Conservation (phyloP, 2,113 vertebrate genomes). For the Zosterops hypoxanthus region DNA sequence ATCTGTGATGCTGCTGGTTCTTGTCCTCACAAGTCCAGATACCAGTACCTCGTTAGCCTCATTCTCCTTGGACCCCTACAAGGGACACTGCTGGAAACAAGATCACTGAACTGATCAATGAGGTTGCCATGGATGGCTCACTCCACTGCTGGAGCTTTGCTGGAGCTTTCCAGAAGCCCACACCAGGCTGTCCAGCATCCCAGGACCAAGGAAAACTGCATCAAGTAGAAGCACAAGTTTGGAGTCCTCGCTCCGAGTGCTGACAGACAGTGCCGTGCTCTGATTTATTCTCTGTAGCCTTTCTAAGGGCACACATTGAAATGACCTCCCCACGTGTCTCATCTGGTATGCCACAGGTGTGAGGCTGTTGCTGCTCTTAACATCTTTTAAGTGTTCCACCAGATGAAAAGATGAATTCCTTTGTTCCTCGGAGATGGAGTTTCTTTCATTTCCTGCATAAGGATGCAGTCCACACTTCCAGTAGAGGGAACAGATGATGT, state of each 20-base stretch:
- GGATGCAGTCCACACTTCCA: constrained; percentile 49
- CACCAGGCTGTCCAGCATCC: not conserved
- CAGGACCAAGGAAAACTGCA: not conserved
- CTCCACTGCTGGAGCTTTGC: not conserved
- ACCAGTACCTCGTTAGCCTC: not conserved
- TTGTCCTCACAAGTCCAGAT: not conserved
- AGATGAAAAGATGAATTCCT: constrained; percentile 66
- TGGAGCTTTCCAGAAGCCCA: not conserved
- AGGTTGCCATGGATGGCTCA: not conserved
- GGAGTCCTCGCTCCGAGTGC: not conserved
- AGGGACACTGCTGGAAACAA: not conserved
- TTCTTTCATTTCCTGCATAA: constrained; percentile 67
- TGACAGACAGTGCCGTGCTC: not conserved
- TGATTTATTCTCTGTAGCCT: constrained; percentile 30
- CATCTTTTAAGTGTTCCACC: constrained; percentile 53
- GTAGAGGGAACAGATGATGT: constrained; percentile 47
- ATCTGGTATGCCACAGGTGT: constrained; percentile 58
- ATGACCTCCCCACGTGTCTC: constrained; percentile 40
- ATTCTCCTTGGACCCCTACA: not conserved
- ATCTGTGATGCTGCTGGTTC: not conserved
- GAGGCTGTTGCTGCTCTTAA: constrained; percentile 56
- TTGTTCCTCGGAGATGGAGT: constrained; percentile 47
- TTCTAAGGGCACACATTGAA: constrained; percentile 36
- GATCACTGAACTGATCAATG: not conserved
- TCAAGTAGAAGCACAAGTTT: not conserved